Conservation (phyloP, 1,140 invertebrate genomes). For the Heliconius hewitsoni region DNA sequence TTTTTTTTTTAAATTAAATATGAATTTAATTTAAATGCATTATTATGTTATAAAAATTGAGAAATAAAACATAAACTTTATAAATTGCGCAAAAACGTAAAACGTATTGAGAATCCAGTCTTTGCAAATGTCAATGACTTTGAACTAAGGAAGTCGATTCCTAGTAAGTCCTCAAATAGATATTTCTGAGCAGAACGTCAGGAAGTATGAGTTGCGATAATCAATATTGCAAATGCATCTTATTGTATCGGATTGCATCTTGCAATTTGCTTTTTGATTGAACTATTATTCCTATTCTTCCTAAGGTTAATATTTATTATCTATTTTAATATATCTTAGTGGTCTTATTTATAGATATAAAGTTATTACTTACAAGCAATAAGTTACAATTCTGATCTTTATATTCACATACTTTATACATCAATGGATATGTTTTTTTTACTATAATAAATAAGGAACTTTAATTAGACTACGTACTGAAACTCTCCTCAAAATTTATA, state of each 20-base stretch:
- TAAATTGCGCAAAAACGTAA: neutral
- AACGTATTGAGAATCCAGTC: neutral
- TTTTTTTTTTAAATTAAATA: too few relatives aligned
- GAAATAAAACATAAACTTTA: neutral
- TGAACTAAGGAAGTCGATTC: slow-evolving; percentile 36
- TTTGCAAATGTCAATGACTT: slow-evolving; percentile 33
- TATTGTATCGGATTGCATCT: slow-evolving; percentile 22
- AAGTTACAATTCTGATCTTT: too few relatives aligned
- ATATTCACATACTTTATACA: too few relatives aligned
- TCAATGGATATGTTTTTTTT: too few relatives aligned
- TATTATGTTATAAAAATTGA: neutral
- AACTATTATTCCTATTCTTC: neutral
- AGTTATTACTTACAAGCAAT: too few relatives aligned
- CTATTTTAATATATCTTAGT: neutral
- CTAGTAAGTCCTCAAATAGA: slow-evolving; percentile 38
- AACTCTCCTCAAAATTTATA: too few relatives aligned
- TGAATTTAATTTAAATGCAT: too few relatives aligned
- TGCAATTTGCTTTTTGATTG: neutral
- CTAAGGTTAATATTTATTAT: neutral
- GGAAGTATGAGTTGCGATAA: slow-evolving; percentile 33
- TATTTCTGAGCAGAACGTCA: slow-evolving; percentile 37
- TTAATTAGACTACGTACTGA: too few relatives aligned
- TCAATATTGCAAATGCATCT: slow-evolving; percentile 36
- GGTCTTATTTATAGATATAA: neutral
- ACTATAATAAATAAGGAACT: too few relatives aligned